phyloP scores from a whole-genome alignment of 2,888 invertebrate genomes.

The Chrysopilus asiliformis region DNA sequence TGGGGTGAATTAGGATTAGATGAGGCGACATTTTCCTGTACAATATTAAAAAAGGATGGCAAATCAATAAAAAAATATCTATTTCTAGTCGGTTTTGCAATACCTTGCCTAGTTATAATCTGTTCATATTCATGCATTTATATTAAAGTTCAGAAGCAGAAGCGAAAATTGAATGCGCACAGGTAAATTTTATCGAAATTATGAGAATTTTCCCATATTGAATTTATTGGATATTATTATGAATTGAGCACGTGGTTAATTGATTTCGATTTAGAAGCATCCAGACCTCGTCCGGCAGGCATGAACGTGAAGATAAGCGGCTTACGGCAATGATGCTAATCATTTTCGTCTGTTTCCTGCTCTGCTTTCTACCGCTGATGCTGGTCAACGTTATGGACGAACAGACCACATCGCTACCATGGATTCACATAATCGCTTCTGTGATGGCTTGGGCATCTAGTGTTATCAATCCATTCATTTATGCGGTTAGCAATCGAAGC shows the following conservation, averaged over 20 bases:
- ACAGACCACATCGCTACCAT: constrained; percentile 52
- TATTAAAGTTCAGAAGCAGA: constrained; percentile 60
- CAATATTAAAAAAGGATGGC: constrained; percentile 65
- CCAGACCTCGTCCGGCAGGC: too few species aligned
- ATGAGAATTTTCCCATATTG: not conserved
- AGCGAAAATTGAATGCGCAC: constrained; percentile 57
- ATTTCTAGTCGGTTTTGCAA: constrained; percentile 67
- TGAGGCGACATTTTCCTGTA: constrained; percentile 72
- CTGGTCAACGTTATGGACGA: constrained; percentile 79
- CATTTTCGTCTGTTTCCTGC: constrained; percentile 74
- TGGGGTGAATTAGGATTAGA: constrained; percentile 80
- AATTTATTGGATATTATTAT: too few species aligned
- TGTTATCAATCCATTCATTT: constrained; percentile 80
- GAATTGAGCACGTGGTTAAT: too few species aligned
- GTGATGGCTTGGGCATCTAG: constrained; percentile 82
- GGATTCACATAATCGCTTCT: constrained; percentile 69
- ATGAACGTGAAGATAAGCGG: constrained; percentile 58
- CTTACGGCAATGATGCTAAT: constrained; percentile 76
- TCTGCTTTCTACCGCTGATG: constrained; percentile 80
- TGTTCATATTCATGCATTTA: constrained; percentile 78
- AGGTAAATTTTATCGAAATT: constrained; percentile 39
- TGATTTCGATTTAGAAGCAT: too few species aligned
- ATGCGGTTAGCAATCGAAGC: constrained; percentile 77
- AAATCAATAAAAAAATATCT: constrained; percentile 72
- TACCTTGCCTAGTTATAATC: constrained; percentile 75